Percentiles rank a stretch among this genome's conserved stretches.
phyloP scores from a whole-genome alignment of 35 echinoderm and acorn worm species.

The Ophioderma brevispina region DNA sequence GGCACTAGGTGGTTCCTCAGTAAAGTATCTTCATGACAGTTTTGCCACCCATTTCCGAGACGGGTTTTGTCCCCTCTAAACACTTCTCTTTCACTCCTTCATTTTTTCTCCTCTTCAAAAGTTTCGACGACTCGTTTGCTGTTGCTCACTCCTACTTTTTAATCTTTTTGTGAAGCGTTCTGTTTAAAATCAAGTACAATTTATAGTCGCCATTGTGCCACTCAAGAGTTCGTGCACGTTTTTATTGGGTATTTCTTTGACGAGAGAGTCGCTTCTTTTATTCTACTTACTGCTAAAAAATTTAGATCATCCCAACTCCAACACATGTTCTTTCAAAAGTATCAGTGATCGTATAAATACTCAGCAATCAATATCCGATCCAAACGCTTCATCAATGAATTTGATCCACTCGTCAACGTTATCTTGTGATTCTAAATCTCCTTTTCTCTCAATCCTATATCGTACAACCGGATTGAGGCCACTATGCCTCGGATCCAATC shows the following conservation, averaged over 20 bases:
- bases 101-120: constrained; percentile 17
- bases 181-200: constrained; percentile 81
- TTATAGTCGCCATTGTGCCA: constrained; percentile 80
- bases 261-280: constrained; percentile 48
- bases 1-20: constrained; percentile 25
- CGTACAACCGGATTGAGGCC: constrained; percentile 71
- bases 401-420: constrained; percentile 47
- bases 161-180: constrained; percentile 67
- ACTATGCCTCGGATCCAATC: not conserved
- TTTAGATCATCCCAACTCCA: constrained; percentile 72
- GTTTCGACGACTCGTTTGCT: constrained; percentile 45
- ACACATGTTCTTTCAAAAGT: constrained; percentile 75
- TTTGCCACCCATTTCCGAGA: not conserved
- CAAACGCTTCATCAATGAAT: constrained; percentile 31
- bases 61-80: constrained; percentile 34
- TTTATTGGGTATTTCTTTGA: constrained; percentile 15
- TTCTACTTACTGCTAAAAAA: constrained; percentile 71
- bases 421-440: not conserved
- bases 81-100: constrained; percentile 33
- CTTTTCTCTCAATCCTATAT: constrained; percentile 50
- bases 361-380: constrained; percentile 85
- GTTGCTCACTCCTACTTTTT: constrained; percentile 60
- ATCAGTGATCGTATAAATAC: constrained; percentile 63
- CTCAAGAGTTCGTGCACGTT: constrained; percentile 31
- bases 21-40: constrained; percentile 21